Base-by-base conservation (phyloP, 2,888 invertebrate species). In the Thymelicus lineola region DNA sequence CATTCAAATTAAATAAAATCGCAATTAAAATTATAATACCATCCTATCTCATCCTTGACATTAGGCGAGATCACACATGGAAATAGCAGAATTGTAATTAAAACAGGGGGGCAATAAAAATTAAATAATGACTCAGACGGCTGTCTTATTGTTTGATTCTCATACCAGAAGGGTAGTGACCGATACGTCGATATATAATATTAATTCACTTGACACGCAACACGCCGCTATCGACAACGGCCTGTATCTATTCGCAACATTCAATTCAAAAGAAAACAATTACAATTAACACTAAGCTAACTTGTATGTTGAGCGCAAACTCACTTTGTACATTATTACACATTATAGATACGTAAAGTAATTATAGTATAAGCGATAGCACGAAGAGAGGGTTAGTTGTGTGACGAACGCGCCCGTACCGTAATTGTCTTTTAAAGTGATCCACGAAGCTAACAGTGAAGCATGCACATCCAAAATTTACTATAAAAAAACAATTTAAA, bases 251-350 rank as follows among this genome's bases (percentile, higher is more conserved):
- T 79, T 20, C 60, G 53, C 60, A 61, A 55, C 67, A 61, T 61
- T 36, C 77, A 83, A 76, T 77, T 80, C 81, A 79, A 83, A 85
- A 82, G 75, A 77, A 82, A 53, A 46, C 55, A 62, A 77, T 79
- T 81, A 84, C 79, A 81, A 80, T 85, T 82, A 87, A 79, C 79
- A 84, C 88, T 90, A 91, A 87, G 84, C 90, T 91, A 91, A 85
- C 79, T 88, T 88, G 89, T 89, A 89, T 84, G 82, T 86, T 91
- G 93, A 93, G 93, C 93, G 87, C 80, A 80, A 87, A 91, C 92
- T 88, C 93, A 87, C 89, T 93, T 93, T 93, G 93, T 93, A 93
- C 93, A 93, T 88, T 89, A 89, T 90, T 88, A 91, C 87, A 88
- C 81, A 84, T 82, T 87, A 83, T 80, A 86, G 81, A 88, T 87